Base-by-base conservation (phyloP, 2,113 vertebrate genomes). In the Silurus glanis region DNA sequence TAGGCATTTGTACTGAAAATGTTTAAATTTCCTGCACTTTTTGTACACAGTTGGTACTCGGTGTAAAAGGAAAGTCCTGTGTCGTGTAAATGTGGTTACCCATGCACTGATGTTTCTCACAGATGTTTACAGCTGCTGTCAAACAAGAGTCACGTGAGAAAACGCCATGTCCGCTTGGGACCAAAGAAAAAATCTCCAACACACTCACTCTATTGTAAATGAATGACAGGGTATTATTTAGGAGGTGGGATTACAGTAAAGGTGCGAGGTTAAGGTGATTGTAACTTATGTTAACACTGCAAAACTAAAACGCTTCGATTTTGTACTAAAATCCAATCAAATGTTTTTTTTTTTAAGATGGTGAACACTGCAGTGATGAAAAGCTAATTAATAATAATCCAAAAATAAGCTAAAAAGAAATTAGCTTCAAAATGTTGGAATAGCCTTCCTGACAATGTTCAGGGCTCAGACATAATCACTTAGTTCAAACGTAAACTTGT, bases 111-210 rank as follows among this genome's bases (percentile, higher is more conserved):
- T 67, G 55, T 83, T 83, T 88, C 84, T 82, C 88, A 88, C 75
- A 84, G 88, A 78, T 86, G 85, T 84, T 86, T 89, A 86, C 76
- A 64, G 56, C 83, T 86, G 86, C 64, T 75, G 67, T 86, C 78
- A 88, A 88, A 88, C 75, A 51, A 16, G 12, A 59, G 86, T 84
- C 88, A 89, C 67, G 72, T 84, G 85, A 86, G 76, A 84, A 88
- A 86, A 74, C 9, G 66, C 53, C 62, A 71, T 14, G 56, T 67
- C 59, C 19, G 71, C 28, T 21, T 17, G 47, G 83, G 74, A 84
- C 47, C 67, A 45, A 74, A 61, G 55, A 51, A 58, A 64, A 56
- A 58, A 37, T 6, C 21, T 51, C 80, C 55, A 45, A 59, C 16
- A 58, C n/a, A 14, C 74, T 78, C 53, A 56, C n/a, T 3, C 9